These are phyloP conservation scores for Drosophila truncata DNA, from an alignment of 1,140 invertebrate genomes.

Conservation along the genomic window DNA sequence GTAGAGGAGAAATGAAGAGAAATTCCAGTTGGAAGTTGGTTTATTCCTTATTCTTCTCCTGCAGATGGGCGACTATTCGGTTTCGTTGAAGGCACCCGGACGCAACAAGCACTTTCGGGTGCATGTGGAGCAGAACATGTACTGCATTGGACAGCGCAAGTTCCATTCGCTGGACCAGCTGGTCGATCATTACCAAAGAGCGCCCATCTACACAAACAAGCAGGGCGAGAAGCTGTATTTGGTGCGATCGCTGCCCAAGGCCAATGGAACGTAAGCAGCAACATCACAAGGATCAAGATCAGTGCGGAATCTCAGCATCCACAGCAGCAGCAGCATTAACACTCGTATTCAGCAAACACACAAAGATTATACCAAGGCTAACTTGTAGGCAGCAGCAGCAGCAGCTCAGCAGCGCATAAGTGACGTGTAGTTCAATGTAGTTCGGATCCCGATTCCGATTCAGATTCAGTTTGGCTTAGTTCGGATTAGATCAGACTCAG, in stretches of 20 bases:
- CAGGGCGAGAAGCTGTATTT: conserved; percentile 97
- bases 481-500: conserved; percentile 21
- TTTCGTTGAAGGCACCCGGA: conserved; percentile 98
- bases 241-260: conserved; percentile 93
- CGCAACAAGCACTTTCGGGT: conserved; percentile 99
- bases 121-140: conserved; percentile 96
- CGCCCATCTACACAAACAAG: conserved; percentile 99
- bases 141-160: conserved; percentile 98
- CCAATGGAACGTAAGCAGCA: conserved; percentile 85
- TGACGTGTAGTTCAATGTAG: conserved; percentile 58
- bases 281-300: background rate
- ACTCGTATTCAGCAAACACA: conserved; percentile 70
- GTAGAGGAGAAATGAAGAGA: conserved; percentile 85
- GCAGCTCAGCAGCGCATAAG: conserved; percentile 51
- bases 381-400: conserved; percentile 59
- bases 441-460: conserved; percentile 34
- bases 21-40: background rate
- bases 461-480: conserved; percentile 43
- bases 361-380: conserved; percentile 64
- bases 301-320: conserved; percentile 36
- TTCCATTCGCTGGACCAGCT: conserved; percentile 98
- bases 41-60: conserved; percentile 46
- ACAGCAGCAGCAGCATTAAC: conserved; percentile 34
- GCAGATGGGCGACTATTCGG: conserved; percentile 98
- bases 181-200: conserved; percentile 99